A percentile compares a stretch with the other conserved stretches of the same genome.
These are phyloP conservation scores for Oscheius myriophilus DNA, from an alignment of 2,888 invertebrate genomes.

Conservation along the genomic window DNA sequence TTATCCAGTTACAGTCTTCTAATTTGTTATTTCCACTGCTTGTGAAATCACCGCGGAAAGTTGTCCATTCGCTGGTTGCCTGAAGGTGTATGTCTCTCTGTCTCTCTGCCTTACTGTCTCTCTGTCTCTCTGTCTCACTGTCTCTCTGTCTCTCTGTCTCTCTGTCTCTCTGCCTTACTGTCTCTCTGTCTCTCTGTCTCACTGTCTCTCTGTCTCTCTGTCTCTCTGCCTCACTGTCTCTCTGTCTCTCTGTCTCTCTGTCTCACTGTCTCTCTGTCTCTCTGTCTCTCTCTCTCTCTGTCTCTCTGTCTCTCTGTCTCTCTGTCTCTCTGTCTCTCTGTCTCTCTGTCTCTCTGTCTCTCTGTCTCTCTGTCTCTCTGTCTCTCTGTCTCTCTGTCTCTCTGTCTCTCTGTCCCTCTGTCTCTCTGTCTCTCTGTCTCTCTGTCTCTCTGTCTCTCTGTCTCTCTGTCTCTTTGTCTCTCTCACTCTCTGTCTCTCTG, in stretches of 20 bases:
- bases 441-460: slow-evolving; percentile 26
- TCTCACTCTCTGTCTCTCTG: slow-evolving; percentile 15
- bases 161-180: slow-evolving; percentile 14
- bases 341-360: slow-evolving; percentile 22
- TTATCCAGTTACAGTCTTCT: slow-evolving; percentile 15
- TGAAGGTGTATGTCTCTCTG: background rate
- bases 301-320: background rate
- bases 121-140: slow-evolving; percentile 5
- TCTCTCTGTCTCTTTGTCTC: slow-evolving; percentile 3
- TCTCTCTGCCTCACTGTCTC: background rate
- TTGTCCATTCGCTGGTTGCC: slow-evolving; percentile 5
- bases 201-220: slow-evolving; percentile 1
- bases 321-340: slow-evolving; percentile 4
- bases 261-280: too few relatives aligned
- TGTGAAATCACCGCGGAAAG: background rate
- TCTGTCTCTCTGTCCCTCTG: slow-evolving; percentile 15
- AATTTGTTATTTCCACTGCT: background rate
- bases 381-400: slow-evolving; percentile 23
- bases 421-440: slow-evolving; percentile 26
- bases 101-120: slow-evolving; percentile 5
- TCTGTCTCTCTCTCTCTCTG: slow-evolving; percentile 14
- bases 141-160: slow-evolving; percentile 9
- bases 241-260: too few relatives aligned
- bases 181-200: slow-evolving; percentile 12
- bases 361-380: slow-evolving; percentile 30